Conservation (phyloP, 2,888 invertebrate species). For the Agriotes lineatus region DNA sequence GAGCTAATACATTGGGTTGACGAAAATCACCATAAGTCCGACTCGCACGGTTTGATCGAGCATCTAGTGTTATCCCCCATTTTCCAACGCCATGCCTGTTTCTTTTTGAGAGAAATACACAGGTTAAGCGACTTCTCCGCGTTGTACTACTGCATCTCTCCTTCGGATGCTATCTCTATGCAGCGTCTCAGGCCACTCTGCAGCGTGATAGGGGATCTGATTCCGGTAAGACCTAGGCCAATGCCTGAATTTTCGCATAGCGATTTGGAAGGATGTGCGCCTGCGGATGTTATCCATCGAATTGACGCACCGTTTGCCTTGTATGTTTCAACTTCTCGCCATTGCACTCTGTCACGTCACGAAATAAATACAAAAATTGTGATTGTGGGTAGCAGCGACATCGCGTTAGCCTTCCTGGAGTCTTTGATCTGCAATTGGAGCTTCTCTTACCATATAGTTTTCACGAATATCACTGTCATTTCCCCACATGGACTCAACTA, state of each 20-base stretch:
- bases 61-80: slow-evolving; percentile 71
- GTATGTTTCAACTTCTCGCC: slow-evolving; percentile 69
- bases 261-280: slow-evolving; percentile 41
- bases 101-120: slow-evolving; percentile 74
- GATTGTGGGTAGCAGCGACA: slow-evolving; percentile 75
- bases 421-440: slow-evolving; percentile 70
- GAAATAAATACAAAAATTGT: slow-evolving; percentile 73
- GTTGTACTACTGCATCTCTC: slow-evolving; percentile 71
- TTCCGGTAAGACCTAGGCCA: slow-evolving; percentile 56
- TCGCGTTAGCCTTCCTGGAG: slow-evolving; percentile 74
- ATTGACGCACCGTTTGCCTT: slow-evolving; percentile 65
- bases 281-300: slow-evolving; percentile 42
- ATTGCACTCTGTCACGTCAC: slow-evolving; percentile 67
- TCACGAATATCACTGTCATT: slow-evolving; percentile 78
- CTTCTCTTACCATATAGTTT: slow-evolving; percentile 67
- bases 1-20: slow-evolving; percentile 62
- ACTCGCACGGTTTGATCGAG: slow-evolving; percentile 63
- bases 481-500: slow-evolving; percentile 73
- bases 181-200: slow-evolving; percentile 50
- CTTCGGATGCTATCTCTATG: slow-evolving; percentile 58
- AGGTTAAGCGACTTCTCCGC: slow-evolving; percentile 69
- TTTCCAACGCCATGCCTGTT: slow-evolving; percentile 70
- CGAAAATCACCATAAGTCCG: slow-evolving; percentile 54
- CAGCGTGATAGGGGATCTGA: slow-evolving; percentile 53
- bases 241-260: slow-evolving; percentile 47